These are phyloP conservation scores for Acleris emargana DNA, from an alignment of 2,888 invertebrate species.

Conservation along the genomic window DNA sequence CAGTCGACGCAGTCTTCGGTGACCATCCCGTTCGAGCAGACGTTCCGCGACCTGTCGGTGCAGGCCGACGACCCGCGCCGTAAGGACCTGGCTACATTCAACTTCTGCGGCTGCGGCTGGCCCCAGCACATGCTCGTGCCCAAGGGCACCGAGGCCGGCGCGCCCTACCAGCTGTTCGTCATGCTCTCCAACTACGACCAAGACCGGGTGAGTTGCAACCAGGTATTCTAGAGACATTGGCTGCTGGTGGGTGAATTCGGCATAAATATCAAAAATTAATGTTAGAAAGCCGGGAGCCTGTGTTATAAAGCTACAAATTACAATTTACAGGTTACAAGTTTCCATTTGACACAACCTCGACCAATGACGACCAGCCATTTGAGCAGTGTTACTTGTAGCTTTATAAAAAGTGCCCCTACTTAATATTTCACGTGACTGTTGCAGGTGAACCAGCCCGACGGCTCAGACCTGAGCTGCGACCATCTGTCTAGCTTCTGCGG, in stretches of 20 bases:
- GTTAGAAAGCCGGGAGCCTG: no score
- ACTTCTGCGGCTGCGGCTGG: constrained; percentile 86
- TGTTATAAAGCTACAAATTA: no score
- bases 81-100: constrained; percentile 63
- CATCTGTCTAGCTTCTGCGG: constrained; percentile 93
- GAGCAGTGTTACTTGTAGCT: no score
- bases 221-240: neutral
- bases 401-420: no score
- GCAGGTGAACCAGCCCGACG: constrained; percentile 68
- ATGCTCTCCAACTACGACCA: constrained; percentile 79
- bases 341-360: no score
- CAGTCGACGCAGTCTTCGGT: constrained; percentile 84
- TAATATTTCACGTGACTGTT: no score
- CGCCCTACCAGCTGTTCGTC: constrained; percentile 69
- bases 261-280: no score
- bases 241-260: no score
- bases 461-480: constrained; percentile 80
- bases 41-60: constrained; percentile 80
- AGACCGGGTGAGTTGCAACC: constrained; percentile 61
- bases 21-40: constrained; percentile 84
- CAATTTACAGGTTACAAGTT: no score
- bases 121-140: constrained; percentile 84
- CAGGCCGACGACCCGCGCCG: constrained; percentile 55
- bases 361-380: no score
- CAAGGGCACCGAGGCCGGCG: constrained; percentile 72